Conservation (phyloP, 35 echinoderm and acorn worm genomes). For the Heliocidaris tuberculata region DNA sequence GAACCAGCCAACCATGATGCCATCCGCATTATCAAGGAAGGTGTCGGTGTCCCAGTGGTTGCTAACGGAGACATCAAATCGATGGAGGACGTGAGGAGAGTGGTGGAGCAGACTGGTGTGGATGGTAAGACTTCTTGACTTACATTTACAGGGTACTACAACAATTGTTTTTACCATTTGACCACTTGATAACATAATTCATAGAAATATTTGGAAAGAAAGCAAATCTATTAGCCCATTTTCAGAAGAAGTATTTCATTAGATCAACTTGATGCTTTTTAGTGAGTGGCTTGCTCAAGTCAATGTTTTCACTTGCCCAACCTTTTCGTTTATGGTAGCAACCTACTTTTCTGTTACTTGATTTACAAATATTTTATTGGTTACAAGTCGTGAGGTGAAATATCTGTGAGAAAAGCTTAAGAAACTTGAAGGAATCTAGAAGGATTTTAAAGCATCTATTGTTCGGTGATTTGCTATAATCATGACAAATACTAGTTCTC, state of each 20-base stretch:
- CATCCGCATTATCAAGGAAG: conserved; percentile 87
- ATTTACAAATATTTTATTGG: background rate
- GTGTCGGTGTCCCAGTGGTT: conserved; percentile 81
- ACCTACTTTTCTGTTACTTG: too few species aligned
- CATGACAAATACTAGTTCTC: background rate
- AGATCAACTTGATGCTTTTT: background rate
- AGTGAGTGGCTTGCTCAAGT: too few species aligned
- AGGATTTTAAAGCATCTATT: too few species aligned
- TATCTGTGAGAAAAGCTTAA: background rate
- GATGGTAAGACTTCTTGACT: conserved; percentile 62
- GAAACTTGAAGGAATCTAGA: too few species aligned
- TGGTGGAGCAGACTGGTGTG: conserved; percentile 68
- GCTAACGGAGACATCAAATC: conserved; percentile 89
- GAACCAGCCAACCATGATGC: conserved; percentile 80
- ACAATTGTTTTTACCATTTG: too few species aligned
- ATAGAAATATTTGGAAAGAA: too few species aligned
- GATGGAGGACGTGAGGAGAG: conserved; percentile 66
- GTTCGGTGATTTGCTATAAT: too few species aligned
- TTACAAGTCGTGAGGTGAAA: background rate
- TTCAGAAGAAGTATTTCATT: background rate
- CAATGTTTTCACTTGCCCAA: too few species aligned
- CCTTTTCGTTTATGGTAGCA: too few species aligned
- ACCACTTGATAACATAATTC: too few species aligned
- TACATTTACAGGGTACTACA: background rate
- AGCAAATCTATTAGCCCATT: too few species aligned